Conservation (phyloP, 2,888 invertebrate genomes). For the Chrysina gloriosa region DNA sequence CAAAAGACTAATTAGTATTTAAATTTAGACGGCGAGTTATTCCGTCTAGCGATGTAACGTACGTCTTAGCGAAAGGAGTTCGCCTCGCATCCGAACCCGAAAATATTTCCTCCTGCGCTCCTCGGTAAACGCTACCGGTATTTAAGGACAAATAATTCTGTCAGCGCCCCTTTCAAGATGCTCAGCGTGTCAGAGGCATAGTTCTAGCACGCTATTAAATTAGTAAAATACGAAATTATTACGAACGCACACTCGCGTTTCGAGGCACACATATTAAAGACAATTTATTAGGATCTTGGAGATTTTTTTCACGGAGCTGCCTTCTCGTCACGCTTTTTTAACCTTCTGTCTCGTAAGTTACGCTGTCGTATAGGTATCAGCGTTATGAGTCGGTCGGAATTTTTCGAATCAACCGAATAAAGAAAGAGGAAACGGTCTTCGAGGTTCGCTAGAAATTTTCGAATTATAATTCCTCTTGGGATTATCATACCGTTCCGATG, state of each 20-base stretch:
- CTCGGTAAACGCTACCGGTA: constrained; percentile 48
- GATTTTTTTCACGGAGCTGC: constrained; percentile 20
- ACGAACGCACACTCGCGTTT: not conserved
- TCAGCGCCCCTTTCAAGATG: constrained; percentile 46
- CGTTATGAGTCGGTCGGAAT: not conserved
- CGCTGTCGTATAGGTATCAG: not conserved
- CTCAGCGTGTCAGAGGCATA: constrained; percentile 37
- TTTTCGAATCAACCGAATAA: constrained; percentile 6
- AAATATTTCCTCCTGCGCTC: constrained; percentile 26
- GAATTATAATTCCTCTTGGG: constrained; percentile 3
- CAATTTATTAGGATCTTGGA: constrained; percentile 39
- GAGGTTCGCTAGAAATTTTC: constrained; percentile 1
- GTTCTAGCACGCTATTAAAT: constrained; percentile 43
- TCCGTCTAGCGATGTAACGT: not conserved
- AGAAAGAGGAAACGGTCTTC: no score
- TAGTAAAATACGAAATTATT: constrained; percentile 41
- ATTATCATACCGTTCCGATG: not conserved
- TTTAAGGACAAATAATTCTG: constrained; percentile 53
- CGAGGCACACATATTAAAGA: constrained; percentile 41
- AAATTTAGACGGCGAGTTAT: constrained; percentile 47
- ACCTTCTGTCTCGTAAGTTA: constrained; percentile 5
- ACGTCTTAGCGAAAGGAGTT: not conserved
- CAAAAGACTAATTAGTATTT: constrained; percentile 52
- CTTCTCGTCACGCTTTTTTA: constrained; percentile 9
- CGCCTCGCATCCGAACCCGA: constrained; percentile 12